phyloP scores from a whole-genome alignment of 1,140 invertebrate species.

The Drosophila bocqueti region DNA sequence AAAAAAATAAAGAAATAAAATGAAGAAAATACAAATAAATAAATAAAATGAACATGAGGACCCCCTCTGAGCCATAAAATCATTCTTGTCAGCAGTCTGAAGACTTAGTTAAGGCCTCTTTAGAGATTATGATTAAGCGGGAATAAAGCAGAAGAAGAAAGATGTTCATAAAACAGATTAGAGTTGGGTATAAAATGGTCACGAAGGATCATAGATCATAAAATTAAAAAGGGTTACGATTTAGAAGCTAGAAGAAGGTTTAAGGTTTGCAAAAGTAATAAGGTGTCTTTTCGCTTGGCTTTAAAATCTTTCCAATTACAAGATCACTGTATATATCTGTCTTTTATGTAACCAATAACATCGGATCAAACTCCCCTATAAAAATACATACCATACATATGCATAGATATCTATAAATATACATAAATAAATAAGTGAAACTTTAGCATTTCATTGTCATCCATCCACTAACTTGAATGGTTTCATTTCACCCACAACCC shows the following conservation, averaged over 20 bases:
- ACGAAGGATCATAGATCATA: not conserved
- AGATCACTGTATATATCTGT: not conserved
- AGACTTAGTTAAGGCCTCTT: not conserved
- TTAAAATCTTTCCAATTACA: not conserved
- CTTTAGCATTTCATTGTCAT: constrained; percentile 73
- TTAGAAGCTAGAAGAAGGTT: not conserved
- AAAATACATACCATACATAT: not conserved
- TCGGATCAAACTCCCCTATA: not conserved
- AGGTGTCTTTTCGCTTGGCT: not conserved
- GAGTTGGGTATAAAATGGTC: not conserved
- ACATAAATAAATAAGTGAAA: constrained; percentile 56
- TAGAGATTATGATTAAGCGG: not conserved
- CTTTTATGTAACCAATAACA: not conserved
- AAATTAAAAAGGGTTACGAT: not conserved
- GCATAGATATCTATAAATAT: not conserved
- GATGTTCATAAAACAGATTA: not conserved
- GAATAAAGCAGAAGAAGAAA: too few species aligned
- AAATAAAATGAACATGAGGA: not conserved
- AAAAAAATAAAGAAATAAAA: not conserved
- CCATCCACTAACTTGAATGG: constrained; percentile 54
- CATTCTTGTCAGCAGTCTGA: constrained; percentile 1
- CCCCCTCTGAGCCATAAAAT: not conserved
- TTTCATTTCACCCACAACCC: constrained; percentile 79
- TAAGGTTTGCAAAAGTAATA: too few species aligned
- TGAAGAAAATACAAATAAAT: not conserved